Base-by-base conservation (phyloP, 2,113 vertebrate genomes). In the Oncorhynchus gorbuscha region DNA sequence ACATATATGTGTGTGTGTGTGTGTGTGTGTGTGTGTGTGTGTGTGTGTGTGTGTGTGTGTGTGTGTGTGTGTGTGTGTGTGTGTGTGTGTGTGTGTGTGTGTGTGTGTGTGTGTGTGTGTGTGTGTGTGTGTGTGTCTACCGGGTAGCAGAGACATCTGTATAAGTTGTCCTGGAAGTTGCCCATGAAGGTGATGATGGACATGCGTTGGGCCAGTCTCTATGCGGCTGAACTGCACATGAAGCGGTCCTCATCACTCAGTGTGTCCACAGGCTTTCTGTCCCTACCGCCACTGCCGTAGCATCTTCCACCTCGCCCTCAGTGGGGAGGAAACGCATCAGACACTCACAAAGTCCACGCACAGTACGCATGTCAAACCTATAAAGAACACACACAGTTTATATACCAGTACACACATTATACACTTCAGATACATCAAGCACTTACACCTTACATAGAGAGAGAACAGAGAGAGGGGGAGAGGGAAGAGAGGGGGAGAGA, bases 191-290 rank as follows among this genome's bases (percentile, higher is more conserved):
- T 96, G 96, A 99, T 97, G 89, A 99, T 99, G 81, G 94, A 95
- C 98, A 99, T 99, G 48, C 97, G 95, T 92, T 99, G 98, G 83
- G 94, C 94, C 68, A 99, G 94, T 88, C 88, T 99, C 98, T 0
- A 99, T 97, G 84, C 98, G 97, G 84, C 97, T 98, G 92, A 99
- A 99, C 87, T 97, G 95, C 95, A 93, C 98, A 99, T 99, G 93
- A 99, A 99, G 0, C 96, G 91, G 74, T 99, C 98, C 69, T 99
- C 98, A 0, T 98, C 95, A 0, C 97, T 96, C 65, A 99, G 86
- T 28, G 94, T 94, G 89, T 97, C 97, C 70, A 96, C 65, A 1
- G 28, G 28, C 28, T 28, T 28, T 28, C 28, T 28, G 28, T 28
- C 28, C 28, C 28, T 28, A 3, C 3, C 28, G 28, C n/a, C 3